A percentile compares a stretch with the other conserved stretches of the same genome.
These are phyloP conservation scores for Myrmophylax atrothorax DNA, from an alignment of 2,113 vertebrate genomes.

Conservation along the genomic window DNA sequence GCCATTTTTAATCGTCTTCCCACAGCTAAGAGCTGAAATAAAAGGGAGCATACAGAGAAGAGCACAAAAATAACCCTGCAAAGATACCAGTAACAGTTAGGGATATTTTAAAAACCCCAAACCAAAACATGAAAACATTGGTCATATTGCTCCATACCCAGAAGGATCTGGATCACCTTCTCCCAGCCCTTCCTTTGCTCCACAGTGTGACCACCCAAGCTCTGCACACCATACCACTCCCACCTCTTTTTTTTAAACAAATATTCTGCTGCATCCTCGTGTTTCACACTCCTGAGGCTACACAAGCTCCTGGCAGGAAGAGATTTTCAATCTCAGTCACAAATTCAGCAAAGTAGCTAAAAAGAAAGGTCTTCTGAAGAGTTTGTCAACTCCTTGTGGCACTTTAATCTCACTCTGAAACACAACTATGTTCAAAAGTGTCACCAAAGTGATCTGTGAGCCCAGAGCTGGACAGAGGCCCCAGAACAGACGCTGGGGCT, in stretches of 20 bases:
- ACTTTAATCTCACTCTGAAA: neutral
- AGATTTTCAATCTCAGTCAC: neutral
- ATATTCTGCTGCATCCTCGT: neutral
- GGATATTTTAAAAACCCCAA: neutral
- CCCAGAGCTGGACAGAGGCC: neutral
- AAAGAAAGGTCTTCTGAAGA: neutral
- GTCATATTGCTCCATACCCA: accelerated
- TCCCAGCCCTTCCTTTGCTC: neutral
- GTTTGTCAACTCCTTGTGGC: neutral
- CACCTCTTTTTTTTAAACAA: neutral
- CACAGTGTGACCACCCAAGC: accelerated
- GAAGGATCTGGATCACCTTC: neutral
- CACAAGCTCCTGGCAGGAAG: neutral
- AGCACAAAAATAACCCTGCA: neutral
- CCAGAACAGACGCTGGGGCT: neutral
- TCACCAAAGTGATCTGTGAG: neutral
- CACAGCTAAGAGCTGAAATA: neutral
- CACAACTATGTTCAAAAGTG: neutral
- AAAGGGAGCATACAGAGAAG: neutral
- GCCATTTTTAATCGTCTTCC: slow-evolving; percentile 45
- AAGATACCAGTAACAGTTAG: neutral
- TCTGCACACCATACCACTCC: neutral
- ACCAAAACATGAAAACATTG: neutral
- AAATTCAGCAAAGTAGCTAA: neutral
- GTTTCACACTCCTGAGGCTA: neutral